Conservation (phyloP, 2,797 vertebrate species). For the Diceros bicornis region DNA sequence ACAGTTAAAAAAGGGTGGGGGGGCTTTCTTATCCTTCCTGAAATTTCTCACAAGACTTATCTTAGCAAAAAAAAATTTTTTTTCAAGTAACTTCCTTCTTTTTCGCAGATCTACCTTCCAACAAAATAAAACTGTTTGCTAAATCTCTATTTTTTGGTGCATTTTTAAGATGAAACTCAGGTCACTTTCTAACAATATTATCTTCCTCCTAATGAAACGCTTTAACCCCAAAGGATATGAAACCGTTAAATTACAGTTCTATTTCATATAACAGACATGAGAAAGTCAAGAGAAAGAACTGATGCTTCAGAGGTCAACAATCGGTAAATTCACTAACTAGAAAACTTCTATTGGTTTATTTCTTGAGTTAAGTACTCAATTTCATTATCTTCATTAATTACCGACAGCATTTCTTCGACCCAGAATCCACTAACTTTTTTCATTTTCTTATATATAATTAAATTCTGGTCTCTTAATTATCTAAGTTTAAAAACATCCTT, state of each 20-base stretch:
- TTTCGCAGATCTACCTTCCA: neutral
- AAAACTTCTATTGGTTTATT: neutral
- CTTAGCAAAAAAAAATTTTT: neutral
- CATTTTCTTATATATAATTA: slow-evolving; percentile 32
- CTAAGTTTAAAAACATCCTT: slow-evolving; percentile 12
- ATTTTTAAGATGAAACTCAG: slow-evolving; percentile 30
- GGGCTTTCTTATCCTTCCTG: neutral
- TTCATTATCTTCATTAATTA: neutral
- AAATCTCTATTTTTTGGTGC: neutral
- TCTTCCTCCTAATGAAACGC: neutral
- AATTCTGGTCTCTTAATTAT: slow-evolving; percentile 15
- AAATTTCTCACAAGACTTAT: slow-evolving; percentile 35
- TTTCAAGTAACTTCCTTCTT: neutral
- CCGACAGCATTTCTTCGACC: neutral
- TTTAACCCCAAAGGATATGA: slow-evolving; percentile 27
- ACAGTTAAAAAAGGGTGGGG: neutral
- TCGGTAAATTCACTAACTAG: neutral
- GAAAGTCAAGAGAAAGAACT: neutral
- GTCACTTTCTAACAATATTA: slow-evolving; percentile 46
- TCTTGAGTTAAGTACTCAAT: neutral
- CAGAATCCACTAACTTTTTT: neutral
- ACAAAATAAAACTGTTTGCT: slow-evolving; percentile 26
- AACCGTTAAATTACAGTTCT: slow-evolving; percentile 22
- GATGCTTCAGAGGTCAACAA: slow-evolving; percentile 35
- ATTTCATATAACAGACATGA: neutral